Evolutionary conservation across 2,888 invertebrate species (phyloP).

Genomic region (Nomada flava): DNA sequence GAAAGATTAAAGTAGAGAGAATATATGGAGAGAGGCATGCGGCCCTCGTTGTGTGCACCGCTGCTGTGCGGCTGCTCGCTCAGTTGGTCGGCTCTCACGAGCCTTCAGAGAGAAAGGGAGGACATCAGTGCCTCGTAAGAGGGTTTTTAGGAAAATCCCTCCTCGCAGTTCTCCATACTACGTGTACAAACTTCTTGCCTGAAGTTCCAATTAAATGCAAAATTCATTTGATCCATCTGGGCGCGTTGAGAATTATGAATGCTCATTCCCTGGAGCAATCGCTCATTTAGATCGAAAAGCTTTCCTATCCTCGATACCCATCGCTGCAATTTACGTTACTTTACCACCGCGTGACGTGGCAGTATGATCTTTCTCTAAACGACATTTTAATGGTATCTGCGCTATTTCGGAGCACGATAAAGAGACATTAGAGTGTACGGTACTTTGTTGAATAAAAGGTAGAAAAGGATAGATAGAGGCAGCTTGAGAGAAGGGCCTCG

Average conservation of each 20-base stretch:
- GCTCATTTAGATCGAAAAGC: no score
- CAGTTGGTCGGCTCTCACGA: conserved; percentile 42
- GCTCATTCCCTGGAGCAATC: not conserved
- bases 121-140: conserved; percentile 28
- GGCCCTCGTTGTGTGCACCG: conserved; percentile 58
- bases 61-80: conserved; percentile 39
- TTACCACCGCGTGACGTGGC: not conserved
- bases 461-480: conserved; percentile 41
- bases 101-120: conserved; percentile 25
- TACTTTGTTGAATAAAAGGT: conserved; percentile 11
- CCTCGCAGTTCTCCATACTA: conserved; percentile 14
- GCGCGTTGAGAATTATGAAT: not conserved
- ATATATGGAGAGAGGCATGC: conserved; percentile 76
- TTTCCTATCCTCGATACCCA: no score
- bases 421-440: conserved; percentile 5
- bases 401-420: not conserved
- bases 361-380: conserved; percentile 18
- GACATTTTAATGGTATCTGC: conserved; percentile 19
- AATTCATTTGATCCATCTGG: not conserved
- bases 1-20: conserved; percentile 79
- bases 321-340: not conserved
- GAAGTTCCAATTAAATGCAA: not conserved
- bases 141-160: conserved; percentile 37
- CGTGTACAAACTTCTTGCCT: conserved; percentile 14
- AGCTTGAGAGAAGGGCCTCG: conserved; percentile 61